Base-by-base conservation (phyloP, 2,113 vertebrate species). In the Cygnus atratus region DNA sequence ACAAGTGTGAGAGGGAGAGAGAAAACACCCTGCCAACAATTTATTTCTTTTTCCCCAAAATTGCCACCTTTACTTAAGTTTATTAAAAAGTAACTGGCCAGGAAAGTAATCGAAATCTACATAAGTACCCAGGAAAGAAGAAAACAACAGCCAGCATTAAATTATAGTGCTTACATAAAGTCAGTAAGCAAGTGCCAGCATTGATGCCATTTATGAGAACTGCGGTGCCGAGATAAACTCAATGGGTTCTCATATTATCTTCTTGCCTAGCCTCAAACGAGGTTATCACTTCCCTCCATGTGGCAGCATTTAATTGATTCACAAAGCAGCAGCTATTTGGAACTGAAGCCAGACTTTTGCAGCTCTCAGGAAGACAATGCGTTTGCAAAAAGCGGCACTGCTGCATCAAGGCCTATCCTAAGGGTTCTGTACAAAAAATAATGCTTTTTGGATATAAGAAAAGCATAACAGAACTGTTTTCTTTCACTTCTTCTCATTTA, bases 201-300 rank as follows among this genome's bases (percentile, higher is more conserved):
- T 2, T 19, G 81, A 58, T 93, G 96, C 76, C 89, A 55, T 80
- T 89, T 88, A 66, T 67, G 95, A 67, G 91, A 93, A 82, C 79
- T 92, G 89, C 6, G n/a, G 88, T 33, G 77, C 92, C 2, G 91
- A 95, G 94, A 96, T 97, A 93, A 97, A 95, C 82, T 92, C 80
- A 8, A 25, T 65, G 84, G 86, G 78, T 59, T 93, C 85, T 95
- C 71, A 19, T n/a, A 92, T 75, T 91, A 93, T 87, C 88, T 81
- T 24, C 90, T 16, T 39, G 87, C 75, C 92, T 71, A 77, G 88
- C 85, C 93, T 80, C 87, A 55, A 77, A 79, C 44, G 81, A 58
- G 85, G 93, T 91, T 88, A 91, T 89, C 95, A 33, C 67, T 46
- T 43, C 81, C 88, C 93, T 95, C 85, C 93, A 91, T 62, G 92